Percentiles rank a stretch among this genome's conserved stretches.
Evolutionary conservation across 1,140 invertebrate species (phyloP).

Genomic region (Drosophila oshimai): DNA sequence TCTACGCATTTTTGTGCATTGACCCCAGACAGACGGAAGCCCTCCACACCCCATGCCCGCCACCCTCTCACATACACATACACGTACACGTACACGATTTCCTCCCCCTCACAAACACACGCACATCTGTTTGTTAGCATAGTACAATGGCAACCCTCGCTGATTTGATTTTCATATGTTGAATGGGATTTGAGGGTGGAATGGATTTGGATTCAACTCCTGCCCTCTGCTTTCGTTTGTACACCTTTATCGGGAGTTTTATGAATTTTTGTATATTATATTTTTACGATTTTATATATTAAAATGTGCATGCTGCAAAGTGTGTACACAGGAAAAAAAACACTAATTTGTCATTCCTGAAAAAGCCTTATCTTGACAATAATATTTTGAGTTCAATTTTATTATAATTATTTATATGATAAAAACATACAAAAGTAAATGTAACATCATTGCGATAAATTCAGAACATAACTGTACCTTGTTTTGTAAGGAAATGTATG

Average conservation of each 20-base stretch:
- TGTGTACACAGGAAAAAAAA: not conserved
- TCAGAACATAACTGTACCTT: no score
- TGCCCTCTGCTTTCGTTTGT: slow-evolving; percentile 1
- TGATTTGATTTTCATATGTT: slow-evolving; percentile 68
- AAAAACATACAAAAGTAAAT: no score
- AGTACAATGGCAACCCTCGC: slow-evolving; percentile 61
- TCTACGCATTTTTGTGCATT: slow-evolving; percentile 79
- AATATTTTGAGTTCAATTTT: not conserved
- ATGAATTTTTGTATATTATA: slow-evolving; percentile 43
- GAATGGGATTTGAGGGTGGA: slow-evolving; percentile 15
- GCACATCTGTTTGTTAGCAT: slow-evolving; percentile 20
- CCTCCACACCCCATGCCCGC: not conserved
- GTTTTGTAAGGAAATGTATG: no score
- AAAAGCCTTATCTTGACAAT: not conserved
- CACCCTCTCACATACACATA: slow-evolving; percentile 5
- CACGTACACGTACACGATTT: not conserved
- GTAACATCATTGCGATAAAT: not conserved
- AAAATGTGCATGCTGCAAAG: slow-evolving; percentile 14
- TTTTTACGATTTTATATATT: slow-evolving; percentile 33
- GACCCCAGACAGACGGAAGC: slow-evolving; percentile 57
- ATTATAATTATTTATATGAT: not conserved
- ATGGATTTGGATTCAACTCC: slow-evolving; percentile 23
- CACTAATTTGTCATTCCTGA: not conserved
- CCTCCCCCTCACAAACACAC: not conserved
- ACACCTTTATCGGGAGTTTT: slow-evolving; percentile 42